Evolutionary conservation across 2,888 invertebrate species (phyloP).

Genomic region (Caenorhabditis sinica): DNA sequence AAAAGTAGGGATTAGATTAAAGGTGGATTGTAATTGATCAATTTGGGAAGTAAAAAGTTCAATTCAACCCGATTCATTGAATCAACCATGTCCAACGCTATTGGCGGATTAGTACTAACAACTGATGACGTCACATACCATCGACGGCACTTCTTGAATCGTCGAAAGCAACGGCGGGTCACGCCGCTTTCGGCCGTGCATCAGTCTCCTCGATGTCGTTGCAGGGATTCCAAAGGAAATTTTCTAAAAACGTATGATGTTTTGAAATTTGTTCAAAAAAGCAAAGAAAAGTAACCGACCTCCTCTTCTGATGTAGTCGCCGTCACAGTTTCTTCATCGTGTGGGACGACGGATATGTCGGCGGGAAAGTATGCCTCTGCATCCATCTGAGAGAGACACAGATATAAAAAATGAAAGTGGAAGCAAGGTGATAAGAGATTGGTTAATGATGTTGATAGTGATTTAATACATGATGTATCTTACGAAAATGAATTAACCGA

Average conservation of each 20-base stretch:
- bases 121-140: conserved; percentile 26
- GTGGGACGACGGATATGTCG: conserved; percentile 60
- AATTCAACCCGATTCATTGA: conserved; percentile 2
- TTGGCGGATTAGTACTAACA: conserved; percentile 17
- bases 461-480: conserved; percentile 33
- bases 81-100: not conserved
- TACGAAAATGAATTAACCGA: not conserved
- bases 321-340: conserved; percentile 52
- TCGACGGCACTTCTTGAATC: conserved; percentile 51
- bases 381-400: conserved; percentile 55
- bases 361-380: conserved; percentile 59
- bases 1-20: too few species aligned
- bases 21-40: too few species aligned
- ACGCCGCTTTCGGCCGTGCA: conserved; percentile 27
- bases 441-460: conserved; percentile 38
- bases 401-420: conserved; percentile 51
- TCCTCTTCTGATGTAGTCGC: conserved; percentile 34
- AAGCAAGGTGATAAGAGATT: conserved; percentile 52
- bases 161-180: conserved; percentile 51
- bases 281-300: conserved; percentile 30
- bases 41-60: not conserved
- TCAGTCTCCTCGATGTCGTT: conserved; percentile 9
- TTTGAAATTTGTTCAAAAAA: not conserved
- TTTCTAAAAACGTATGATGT: conserved; percentile 7
- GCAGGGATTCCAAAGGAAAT: not conserved